Percentiles rank a stretch among this genome's conserved stretches.
These are phyloP conservation scores for Oenanthe melanoleuca DNA, from an alignment of 2,113 vertebrate species.

Conservation along the genomic window DNA sequence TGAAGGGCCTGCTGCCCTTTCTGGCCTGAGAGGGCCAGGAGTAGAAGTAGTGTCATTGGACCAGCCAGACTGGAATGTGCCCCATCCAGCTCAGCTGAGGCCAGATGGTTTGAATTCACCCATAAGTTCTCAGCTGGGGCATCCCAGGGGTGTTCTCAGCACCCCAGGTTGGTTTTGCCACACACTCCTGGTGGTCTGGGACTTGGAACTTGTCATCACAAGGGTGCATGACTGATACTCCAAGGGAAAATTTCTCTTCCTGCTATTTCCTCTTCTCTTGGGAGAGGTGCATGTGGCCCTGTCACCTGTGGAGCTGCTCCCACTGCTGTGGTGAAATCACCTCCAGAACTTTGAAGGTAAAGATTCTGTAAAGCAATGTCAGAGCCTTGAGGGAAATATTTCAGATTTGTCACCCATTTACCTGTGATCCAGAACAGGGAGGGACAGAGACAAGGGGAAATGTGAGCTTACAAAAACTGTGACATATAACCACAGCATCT, in stretches of 20 bases:
- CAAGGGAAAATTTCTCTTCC: neutral
- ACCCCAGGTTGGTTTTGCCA: neutral
- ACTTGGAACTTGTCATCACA: neutral
- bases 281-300: neutral
- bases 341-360: neutral
- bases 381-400: neutral
- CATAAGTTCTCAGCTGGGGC: neutral
- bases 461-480: neutral
- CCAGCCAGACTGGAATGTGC: neutral
- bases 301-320: rapidly evolving
- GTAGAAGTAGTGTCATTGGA: neutral
- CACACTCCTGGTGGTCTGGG: no score
- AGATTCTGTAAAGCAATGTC: neutral
- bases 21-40: neutral
- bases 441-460: neutral
- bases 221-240: neutral
- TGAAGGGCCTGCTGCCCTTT: neutral
- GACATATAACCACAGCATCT: neutral
- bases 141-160: neutral
- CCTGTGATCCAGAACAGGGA: neutral
- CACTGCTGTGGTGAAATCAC: neutral
- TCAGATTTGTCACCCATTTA: neutral
- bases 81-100: neutral
- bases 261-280: neutral
- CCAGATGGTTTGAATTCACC: neutral